Percentiles rank a stretch among this genome's conserved stretches.
Conservation (phyloP, 1,140 invertebrate genomes). For the Aphelenchoides fujianensis region DNA sequence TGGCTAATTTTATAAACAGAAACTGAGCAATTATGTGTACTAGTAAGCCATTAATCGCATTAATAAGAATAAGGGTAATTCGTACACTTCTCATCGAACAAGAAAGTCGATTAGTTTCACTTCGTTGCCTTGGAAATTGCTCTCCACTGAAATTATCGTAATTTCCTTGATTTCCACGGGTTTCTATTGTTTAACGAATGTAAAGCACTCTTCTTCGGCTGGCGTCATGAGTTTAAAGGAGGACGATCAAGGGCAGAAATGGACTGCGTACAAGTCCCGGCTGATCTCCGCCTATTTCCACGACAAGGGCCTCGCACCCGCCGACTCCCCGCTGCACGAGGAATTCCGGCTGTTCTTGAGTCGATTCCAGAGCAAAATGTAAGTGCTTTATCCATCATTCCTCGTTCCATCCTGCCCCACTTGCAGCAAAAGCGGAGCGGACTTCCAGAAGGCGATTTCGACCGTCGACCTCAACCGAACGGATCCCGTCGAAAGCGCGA, state of each 20-base stretch:
- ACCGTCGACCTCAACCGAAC: background rate
- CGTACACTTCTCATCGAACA: too few relatives aligned
- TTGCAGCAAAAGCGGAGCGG: background rate
- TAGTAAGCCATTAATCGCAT: too few relatives aligned
- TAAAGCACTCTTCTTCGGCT: background rate
- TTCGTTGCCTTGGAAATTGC: background rate
- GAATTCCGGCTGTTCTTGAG: background rate
- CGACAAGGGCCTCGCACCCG: background rate
- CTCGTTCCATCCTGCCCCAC: too few relatives aligned
- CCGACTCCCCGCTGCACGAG: background rate
- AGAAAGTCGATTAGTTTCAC: background rate
- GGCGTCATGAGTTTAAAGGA: too few relatives aligned
- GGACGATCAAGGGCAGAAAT: background rate
- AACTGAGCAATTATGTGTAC: too few relatives aligned
- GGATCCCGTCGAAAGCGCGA: background rate
- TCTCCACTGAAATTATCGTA: background rate
- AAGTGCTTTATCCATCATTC: too few relatives aligned
- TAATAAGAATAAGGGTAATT: too few relatives aligned
- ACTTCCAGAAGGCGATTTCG: background rate
- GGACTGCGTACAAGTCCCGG: background rate
- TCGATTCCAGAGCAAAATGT: constrained; percentile 10
- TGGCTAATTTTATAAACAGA: too few relatives aligned
- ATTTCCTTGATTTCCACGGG: too few relatives aligned
- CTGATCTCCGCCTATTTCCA: background rate
- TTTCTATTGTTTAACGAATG: too few relatives aligned